These are phyloP conservation scores for Cryptoprocta ferox DNA, from an alignment of 2,797 vertebrate species.

Conservation along the genomic window DNA sequence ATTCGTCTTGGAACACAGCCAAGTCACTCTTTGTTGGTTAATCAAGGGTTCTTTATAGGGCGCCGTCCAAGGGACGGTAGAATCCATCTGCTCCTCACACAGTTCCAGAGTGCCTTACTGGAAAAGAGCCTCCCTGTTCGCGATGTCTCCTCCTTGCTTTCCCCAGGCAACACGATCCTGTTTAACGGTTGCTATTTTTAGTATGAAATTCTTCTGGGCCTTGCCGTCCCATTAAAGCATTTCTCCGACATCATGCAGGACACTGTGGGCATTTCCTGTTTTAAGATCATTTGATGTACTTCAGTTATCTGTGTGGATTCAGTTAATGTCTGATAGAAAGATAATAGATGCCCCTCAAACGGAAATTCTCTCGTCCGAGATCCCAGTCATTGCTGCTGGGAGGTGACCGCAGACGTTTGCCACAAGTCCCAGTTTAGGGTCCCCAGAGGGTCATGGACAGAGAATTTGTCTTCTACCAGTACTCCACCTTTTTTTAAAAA, in stretches of 20 bases:
- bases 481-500: background rate
- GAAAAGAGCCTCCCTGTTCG: background rate
- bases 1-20: background rate
- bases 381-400: background rate
- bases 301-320: background rate
- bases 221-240: background rate
- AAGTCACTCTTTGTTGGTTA: background rate
- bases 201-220: background rate
- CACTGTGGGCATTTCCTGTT: background rate
- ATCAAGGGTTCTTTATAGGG: background rate
- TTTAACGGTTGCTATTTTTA: background rate
- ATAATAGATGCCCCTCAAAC: background rate
- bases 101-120: too few species aligned
- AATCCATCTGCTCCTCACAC: too few species aligned
- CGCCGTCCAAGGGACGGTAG: background rate
- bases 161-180: background rate
- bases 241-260: background rate
- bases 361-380: background rate
- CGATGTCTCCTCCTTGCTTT: background rate
- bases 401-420: background rate
- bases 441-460: accelerated
- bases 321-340: background rate
- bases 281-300: background rate
- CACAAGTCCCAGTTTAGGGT: background rate
- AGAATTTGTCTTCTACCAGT: background rate